A percentile compares a stretch with the other conserved stretches of the same genome.
These are phyloP conservation scores for Oophaga pumilio DNA, from an alignment of 2,113 vertebrate species.

Conservation along the genomic window DNA sequence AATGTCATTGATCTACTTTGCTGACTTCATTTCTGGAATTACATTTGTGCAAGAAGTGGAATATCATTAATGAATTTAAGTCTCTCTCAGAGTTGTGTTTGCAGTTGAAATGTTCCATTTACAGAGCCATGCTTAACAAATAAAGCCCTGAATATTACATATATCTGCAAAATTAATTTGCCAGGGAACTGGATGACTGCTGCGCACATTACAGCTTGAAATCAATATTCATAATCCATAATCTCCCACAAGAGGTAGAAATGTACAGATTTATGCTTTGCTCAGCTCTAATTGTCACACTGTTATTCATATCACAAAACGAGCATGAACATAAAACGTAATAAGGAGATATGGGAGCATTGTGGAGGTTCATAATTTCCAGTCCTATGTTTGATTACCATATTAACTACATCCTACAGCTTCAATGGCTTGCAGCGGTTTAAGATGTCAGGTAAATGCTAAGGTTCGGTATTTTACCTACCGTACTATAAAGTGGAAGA, in stretches of 20 bases:
- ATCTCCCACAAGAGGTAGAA: slow-evolving; percentile 26
- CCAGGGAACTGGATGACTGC: not conserved
- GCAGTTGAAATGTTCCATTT: not conserved
- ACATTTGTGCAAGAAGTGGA: not conserved
- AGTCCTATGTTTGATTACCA: not conserved
- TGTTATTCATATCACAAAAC: slow-evolving; percentile 21
- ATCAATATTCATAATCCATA: slow-evolving; percentile 42
- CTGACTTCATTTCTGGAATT: slow-evolving; percentile 3
- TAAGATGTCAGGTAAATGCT: not conserved
- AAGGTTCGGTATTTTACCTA: not conserved
- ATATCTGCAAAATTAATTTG: slow-evolving; percentile 22
- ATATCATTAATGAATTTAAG: not conserved
- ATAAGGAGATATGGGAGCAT: not conserved
- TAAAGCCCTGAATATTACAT: slow-evolving; percentile 22
- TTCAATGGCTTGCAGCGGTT: not conserved
- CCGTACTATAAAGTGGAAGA: not conserved
- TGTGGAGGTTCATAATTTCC: not conserved
- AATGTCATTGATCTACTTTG: slow-evolving; percentile 5
- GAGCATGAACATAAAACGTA: slow-evolving; percentile 20
- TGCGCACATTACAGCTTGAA: slow-evolving; percentile 7
- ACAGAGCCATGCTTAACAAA: slow-evolving; percentile 18
- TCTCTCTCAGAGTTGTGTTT: not conserved
- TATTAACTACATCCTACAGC: not conserved
- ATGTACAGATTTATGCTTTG: slow-evolving; percentile 20
- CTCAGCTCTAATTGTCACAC: not conserved